Conservation (phyloP, 2,797 vertebrate species). For the Numenius phaeopus region DNA sequence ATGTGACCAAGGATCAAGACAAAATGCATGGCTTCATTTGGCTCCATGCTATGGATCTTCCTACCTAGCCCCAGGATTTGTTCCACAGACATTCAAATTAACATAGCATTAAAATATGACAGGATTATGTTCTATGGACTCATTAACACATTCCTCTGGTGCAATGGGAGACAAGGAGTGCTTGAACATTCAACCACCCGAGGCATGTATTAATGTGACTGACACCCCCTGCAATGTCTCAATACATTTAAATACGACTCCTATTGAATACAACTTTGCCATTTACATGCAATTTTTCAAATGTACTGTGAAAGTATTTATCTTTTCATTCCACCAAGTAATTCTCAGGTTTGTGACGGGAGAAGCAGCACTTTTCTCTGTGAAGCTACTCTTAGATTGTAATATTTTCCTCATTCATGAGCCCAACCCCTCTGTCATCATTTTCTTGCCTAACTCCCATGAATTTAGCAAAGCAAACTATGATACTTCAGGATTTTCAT, state of each 20-base stretch:
- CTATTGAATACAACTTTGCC: slow-evolving; percentile 18
- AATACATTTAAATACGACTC: not conserved
- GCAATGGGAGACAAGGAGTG: slow-evolving; percentile 15
- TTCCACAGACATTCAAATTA: slow-evolving; percentile 50
- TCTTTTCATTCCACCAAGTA: slow-evolving; percentile 6
- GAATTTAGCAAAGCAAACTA: slow-evolving; percentile 50
- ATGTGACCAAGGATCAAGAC: not conserved
- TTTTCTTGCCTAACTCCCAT: slow-evolving; percentile 4
- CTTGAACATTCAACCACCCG: slow-evolving; percentile 25
- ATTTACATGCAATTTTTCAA: slow-evolving; percentile 31
- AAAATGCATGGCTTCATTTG: slow-evolving; percentile 26
- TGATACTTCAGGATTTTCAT: not conserved
- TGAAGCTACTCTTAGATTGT: not conserved
- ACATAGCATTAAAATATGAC: slow-evolving; percentile 47
- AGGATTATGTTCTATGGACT: slow-evolving; percentile 23
- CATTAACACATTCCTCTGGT: slow-evolving; percentile 47
- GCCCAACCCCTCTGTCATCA: not conserved
- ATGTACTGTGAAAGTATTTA: slow-evolving; percentile 8
- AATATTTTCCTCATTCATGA: not conserved
- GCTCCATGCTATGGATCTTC: not conserved
- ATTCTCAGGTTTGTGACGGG: not conserved
- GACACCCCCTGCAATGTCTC: slow-evolving; percentile 3
- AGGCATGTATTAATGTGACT: slow-evolving; percentile 39
- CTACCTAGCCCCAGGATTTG: slow-evolving; percentile 29
- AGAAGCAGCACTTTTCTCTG: not conserved